phyloP scores from a whole-genome alignment of 2,113 vertebrate genomes.

The Paradoxurus hermaphroditus region DNA sequence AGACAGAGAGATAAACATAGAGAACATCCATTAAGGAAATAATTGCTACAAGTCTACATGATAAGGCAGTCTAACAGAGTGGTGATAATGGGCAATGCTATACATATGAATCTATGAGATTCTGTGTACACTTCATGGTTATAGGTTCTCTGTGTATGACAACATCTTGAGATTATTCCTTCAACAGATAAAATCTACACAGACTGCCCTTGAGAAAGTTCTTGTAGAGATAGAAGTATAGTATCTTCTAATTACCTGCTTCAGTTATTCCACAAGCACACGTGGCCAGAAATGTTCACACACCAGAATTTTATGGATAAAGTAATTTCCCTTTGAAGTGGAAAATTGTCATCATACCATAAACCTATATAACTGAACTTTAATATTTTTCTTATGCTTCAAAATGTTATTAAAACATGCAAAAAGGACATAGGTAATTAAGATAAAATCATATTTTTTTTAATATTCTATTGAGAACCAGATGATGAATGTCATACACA shows the following conservation, averaged over 20 bases:
- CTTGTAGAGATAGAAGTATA: not conserved
- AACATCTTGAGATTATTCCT: not conserved
- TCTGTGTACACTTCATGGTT: not conserved
- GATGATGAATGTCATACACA: constrained; percentile 18
- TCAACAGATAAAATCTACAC: not conserved
- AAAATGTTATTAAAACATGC: constrained; percentile 44
- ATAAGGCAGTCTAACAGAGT: not conserved
- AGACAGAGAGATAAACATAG: not conserved
- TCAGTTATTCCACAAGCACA: not conserved
- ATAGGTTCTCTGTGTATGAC: not conserved
- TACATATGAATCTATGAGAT: not conserved
- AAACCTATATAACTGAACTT: not conserved
- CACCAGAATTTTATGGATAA: not conserved
- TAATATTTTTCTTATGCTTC: not conserved
- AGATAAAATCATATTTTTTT: constrained; percentile 36
- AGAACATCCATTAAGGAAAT: not conserved
- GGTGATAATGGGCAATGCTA: not conserved
- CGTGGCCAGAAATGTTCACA: not conserved
- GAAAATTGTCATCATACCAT: not conserved
- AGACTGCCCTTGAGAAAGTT: not conserved
- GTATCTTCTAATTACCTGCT: not conserved
- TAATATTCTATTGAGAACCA: constrained; percentile 53
- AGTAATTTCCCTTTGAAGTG: not conserved
- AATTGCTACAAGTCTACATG: not conserved
- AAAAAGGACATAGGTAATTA: constrained; percentile 39